Percentiles rank a stretch among this genome's conserved stretches.
Conservation (phyloP, 1,140 invertebrate species). For the Drosophila quadrilineata region DNA sequence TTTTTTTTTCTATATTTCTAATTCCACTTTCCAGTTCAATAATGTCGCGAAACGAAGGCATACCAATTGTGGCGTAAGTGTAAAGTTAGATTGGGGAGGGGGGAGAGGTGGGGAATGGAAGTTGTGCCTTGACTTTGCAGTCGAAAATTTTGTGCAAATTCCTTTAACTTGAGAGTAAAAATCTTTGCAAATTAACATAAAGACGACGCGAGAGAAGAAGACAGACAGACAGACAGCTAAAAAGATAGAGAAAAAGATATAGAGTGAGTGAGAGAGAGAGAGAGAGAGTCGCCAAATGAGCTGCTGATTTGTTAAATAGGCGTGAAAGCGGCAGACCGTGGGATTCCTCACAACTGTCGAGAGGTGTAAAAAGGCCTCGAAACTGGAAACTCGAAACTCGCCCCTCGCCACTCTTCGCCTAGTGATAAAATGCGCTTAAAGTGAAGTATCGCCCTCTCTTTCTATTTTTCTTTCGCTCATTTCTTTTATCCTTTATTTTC, state of each 20-base stretch:
- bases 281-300: constrained; percentile 64
- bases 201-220: constrained; percentile 25
- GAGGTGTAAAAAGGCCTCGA: constrained; percentile 57
- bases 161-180: constrained; percentile 40
- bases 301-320: constrained; percentile 75
- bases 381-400: too few species aligned
- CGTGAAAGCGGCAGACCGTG: constrained; percentile 64
- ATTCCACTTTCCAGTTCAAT: constrained; percentile 22
- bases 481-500: constrained; percentile 4
- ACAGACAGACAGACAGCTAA: too few species aligned
- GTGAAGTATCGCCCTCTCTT: constrained; percentile 39
- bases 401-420: too few species aligned
- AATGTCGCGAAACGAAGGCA: constrained; percentile 66
- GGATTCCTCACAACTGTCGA: constrained; percentile 55
- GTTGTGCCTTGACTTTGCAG: neutral
- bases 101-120: neutral
- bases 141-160: constrained; percentile 29
- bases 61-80: constrained; percentile 74
- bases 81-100: neutral
- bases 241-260: too few species aligned
- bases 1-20: constrained; percentile 9
- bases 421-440: constrained; percentile 45
- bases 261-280: too few species aligned
- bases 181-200: constrained; percentile 68
- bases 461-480: constrained; percentile 18